Evolutionary conservation across 2,888 invertebrate species (phyloP), one percentile per base, ranked within the genome.

Genomic region (Myopa tessellatipennis): DNA sequence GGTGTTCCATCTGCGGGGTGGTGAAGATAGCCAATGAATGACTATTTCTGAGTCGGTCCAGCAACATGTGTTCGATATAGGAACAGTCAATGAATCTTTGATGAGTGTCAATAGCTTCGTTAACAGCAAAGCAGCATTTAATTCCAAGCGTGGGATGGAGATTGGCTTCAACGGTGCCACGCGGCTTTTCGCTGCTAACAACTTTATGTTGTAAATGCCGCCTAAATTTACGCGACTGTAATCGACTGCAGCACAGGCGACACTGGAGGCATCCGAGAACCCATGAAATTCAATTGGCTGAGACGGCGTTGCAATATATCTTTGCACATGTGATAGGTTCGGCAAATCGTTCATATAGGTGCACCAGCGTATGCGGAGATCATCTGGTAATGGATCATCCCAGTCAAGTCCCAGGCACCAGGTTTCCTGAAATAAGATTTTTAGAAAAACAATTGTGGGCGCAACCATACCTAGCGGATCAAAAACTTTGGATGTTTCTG

Each of bases 31-130:
- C 85, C 86, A 87, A 52, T 80, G 79, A 0, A 86, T 74, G 3
- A 83, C 83, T 10, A 86, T 83, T 18, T 81, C 82, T 0, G 85
- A 86, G 75, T 87, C 86, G 4, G 83, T 81, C 81, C 79, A 82
- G 38, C 78, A 78, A 14, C 68, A 63, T 12, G 74, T 77, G 34
- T 36, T 72, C 0, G 69, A 60, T 45, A 79, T 77, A 3, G 61
- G 60, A 1, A 63, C 36, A 12, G 74, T 80, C 4, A 80, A 34
- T 0, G 80, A 77, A 26, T 40, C 58, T 76, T 72, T 78, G 3
- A 80, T 68, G 0, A 61, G 67, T 3, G 38, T 68, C 61, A 79
- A 34, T 18, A 81, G 70, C 65, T 68, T 77, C 18, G 77, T 58
- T 68, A 78, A 34, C n/a, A 80, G 69, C 2, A 79, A 38, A 7